Percentiles rank a stretch among this genome's conserved stretches.
Evolutionary conservation across 2,888 invertebrate genomes (phyloP).

Genomic region (Scrobipalpa costella): DNA sequence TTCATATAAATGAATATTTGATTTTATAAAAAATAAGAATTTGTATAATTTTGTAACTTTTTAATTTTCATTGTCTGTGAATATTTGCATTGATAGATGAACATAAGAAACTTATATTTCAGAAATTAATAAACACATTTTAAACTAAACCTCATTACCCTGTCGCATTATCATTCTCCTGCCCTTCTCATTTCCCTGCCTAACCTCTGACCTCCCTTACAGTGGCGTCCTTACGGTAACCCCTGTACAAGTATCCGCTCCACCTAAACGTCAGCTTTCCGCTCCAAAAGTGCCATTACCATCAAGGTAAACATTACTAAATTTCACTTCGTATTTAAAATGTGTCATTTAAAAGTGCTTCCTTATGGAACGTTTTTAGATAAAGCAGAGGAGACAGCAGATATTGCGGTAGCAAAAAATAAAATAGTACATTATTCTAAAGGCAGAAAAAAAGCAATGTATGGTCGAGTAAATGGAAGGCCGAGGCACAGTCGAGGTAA

Average conservation of each 20-base stretch:
- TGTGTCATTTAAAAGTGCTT: background rate
- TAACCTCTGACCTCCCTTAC: background rate
- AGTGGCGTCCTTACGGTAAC: conserved; percentile 4
- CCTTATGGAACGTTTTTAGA: too few species aligned
- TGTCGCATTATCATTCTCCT: background rate
- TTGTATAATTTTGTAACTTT: too few species aligned
- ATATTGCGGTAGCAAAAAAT: too few species aligned
- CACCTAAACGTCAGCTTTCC: background rate
- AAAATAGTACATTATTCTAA: too few species aligned
- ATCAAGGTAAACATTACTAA: background rate
- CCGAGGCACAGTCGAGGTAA: too few species aligned
- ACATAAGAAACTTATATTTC: background rate
- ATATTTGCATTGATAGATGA: too few species aligned
- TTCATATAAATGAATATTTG: too few species aligned
- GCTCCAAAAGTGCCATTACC: background rate
- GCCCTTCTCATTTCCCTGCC: background rate
- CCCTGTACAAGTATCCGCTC: background rate
- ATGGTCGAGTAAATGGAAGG: too few species aligned
- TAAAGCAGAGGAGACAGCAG: too few species aligned
- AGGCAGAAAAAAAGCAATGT: too few species aligned
- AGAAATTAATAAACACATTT: background rate
- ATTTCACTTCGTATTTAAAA: background rate
- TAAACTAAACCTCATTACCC: background rate
- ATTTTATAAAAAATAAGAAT: too few species aligned
- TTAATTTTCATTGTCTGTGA: too few species aligned